These are phyloP conservation scores for Cotesia typhae DNA, from an alignment of 1,140 invertebrate genomes.

Conservation along the genomic window DNA sequence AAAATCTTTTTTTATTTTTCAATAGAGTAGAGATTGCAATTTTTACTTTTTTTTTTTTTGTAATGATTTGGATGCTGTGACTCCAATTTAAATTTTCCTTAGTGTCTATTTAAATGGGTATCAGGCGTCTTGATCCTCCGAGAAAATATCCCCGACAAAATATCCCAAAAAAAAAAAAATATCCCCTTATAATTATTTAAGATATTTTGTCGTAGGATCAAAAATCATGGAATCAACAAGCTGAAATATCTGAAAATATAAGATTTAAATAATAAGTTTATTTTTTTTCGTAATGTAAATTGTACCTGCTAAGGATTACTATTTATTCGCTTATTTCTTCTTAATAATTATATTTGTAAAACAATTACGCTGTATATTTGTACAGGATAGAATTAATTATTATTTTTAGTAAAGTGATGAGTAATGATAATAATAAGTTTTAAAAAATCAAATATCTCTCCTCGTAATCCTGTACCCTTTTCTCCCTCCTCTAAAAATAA, in stretches of 20 bases:
- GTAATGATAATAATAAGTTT: neutral
- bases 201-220: no score
- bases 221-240: no score
- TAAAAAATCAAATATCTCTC: constrained; percentile 17
- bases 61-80: constrained; percentile 30
- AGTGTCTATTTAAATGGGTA: no score
- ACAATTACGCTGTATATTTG: constrained; percentile 59
- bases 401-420: neutral
- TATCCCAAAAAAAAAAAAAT: no score
- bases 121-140: no score
- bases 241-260: no score
- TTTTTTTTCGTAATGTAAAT: constrained; percentile 44
- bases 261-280: no score
- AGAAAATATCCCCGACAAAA: no score
- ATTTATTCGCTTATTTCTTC: constrained; percentile 47
- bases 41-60: neutral
- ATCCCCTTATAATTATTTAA: no score
- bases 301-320: constrained; percentile 64
- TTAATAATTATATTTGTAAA: constrained; percentile 39
- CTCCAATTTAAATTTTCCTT: no score
- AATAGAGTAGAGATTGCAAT: neutral
- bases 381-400: constrained; percentile 49
- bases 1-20: constrained; percentile 2
- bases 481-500: neutral
- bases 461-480: neutral